Conservation (phyloP, 2,113 vertebrate genomes). For the Pontoporia blainvillei region DNA sequence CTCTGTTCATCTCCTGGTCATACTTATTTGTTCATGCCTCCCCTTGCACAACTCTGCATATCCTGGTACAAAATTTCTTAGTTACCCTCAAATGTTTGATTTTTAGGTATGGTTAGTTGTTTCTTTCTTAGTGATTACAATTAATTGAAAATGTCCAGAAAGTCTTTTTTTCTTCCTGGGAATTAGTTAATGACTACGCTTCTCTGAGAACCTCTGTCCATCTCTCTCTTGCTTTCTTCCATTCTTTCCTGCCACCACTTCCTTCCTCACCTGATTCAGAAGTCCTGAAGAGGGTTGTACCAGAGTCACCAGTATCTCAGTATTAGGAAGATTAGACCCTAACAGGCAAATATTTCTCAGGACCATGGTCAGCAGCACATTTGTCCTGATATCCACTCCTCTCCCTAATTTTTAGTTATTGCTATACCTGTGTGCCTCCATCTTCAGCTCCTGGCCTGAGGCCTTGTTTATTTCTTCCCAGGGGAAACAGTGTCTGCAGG, state of each 20-base stretch:
- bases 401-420: not conserved
- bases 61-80: not conserved
- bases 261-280: not conserved
- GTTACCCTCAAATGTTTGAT: not conserved
- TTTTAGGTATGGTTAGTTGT: not conserved
- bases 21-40: not conserved
- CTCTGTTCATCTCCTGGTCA: not conserved
- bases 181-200: not conserved
- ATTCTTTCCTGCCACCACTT: not conserved
- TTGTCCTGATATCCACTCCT: not conserved
- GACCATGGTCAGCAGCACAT: conserved; percentile 19
- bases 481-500: not conserved
- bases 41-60: not conserved
- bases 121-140: not conserved
- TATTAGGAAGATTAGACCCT: not conserved
- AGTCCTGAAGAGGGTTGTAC: not conserved
- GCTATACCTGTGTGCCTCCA: not conserved
- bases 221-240: not conserved
- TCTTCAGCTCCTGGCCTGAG: not conserved
- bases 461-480: not conserved
- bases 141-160: not conserved
- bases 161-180: not conserved
- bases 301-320: not conserved
- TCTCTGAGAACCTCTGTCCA: not conserved
- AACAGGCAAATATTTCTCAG: conserved; percentile 28